Base-by-base conservation (phyloP, 1,140 invertebrate species). In the Diuraphis noxia region DNA sequence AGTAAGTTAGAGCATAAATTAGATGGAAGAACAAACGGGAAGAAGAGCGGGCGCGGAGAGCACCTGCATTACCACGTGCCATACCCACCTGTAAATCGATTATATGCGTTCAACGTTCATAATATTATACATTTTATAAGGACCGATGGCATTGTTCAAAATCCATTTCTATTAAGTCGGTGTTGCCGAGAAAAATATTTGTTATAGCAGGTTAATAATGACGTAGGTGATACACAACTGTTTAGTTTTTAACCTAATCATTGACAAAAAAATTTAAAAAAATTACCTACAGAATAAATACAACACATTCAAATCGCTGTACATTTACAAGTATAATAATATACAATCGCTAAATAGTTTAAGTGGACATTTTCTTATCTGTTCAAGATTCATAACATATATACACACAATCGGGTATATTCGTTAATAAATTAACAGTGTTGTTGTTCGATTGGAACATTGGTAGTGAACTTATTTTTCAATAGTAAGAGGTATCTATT, bases 21-120 rank as follows among this genome's bases (percentile, higher is more conserved):
- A 38, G 36, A 63, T 40, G 49, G 86, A 88, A 49, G 10, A 17
- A 25, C 7, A 52, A 81, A 4, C 8, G 88, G n/a, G 49, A 46
- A 36, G 40, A 72, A 72, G 56, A 72, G 56, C 56, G 56, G 30
- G 56, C 30, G 77, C 34, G 77, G 43, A 46, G n/a, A 91, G 89
- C 89, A 91, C 89, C 89, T 91, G 89, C 77, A 91, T 82, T 82
- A 49, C 77, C 41, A 13, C 89, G 89, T 91, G 89, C 72, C 43
- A 82, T 91, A 91, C 43, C 89, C 89, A 91, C 77, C 89, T 91
- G 89, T 91, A 82, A 49, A 81, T 82, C 89, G 43, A 82, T 34
- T 17, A 46, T 77, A 41, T 34, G 79, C 88, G 40, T 43, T 89
- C 40, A 21, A n/a, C 5, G 56, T 72, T 72, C n/a, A 72, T n/a